These are phyloP conservation scores for Phoeniculus purpureus DNA, from an alignment of 2,797 vertebrate species.

Conservation along the genomic window DNA sequence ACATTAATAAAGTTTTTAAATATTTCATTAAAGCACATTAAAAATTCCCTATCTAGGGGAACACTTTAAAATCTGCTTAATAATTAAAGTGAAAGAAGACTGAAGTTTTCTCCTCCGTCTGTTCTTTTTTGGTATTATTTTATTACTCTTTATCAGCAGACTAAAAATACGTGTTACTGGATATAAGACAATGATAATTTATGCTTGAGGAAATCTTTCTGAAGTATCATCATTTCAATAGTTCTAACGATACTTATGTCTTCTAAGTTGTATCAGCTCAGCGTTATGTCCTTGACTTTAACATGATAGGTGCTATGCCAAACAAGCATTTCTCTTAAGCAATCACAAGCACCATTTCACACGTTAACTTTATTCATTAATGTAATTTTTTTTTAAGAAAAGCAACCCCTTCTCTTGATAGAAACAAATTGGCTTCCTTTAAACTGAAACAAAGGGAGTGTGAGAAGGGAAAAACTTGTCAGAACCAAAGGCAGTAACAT, in stretches of 20 bases:
- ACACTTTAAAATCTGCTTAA: slow-evolving; percentile 36
- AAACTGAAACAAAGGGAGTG: not conserved
- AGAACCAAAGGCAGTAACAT: not conserved
- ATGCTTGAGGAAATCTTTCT: not conserved
- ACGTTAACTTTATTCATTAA: not conserved
- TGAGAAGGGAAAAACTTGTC: not conserved
- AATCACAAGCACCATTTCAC: not conserved
- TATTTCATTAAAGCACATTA: slow-evolving; percentile 51
- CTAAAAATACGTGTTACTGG: not conserved
- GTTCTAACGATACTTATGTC: not conserved
- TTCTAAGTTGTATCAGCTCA: not conserved
- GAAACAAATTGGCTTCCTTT: not conserved
- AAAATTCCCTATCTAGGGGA: not conserved
- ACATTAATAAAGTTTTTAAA: slow-evolving; percentile 41
- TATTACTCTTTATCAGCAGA: slow-evolving; percentile 7
- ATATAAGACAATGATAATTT: not conserved
- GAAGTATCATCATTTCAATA: not conserved
- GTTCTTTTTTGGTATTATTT: not conserved
- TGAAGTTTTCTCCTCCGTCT: not conserved
- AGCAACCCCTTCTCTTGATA: not conserved
- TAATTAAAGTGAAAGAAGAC: slow-evolving; percentile 2
- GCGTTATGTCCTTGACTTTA: not conserved
- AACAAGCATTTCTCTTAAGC: not conserved
- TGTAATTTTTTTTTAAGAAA: not conserved
- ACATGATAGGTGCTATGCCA: not conserved